These are phyloP conservation scores for Bombus picipes DNA, from an alignment of 1,140 invertebrate species.

Conservation along the genomic window DNA sequence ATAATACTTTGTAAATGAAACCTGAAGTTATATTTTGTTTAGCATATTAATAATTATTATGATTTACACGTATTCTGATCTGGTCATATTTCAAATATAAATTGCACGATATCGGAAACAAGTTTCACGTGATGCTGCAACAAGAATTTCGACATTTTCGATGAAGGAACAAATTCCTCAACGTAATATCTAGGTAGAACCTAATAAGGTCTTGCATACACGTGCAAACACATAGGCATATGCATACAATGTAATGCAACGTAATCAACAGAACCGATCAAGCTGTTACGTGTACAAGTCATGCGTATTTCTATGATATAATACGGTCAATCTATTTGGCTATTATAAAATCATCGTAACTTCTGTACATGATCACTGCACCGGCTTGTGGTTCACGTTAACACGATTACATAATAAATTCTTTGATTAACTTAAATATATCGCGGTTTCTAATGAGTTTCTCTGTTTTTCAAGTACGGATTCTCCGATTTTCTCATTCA, in stretches of 20 bases:
- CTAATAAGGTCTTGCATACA: background rate
- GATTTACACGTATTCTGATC: background rate
- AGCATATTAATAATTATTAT: too few species aligned
- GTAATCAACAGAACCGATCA: conserved; percentile 31
- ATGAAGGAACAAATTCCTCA: conserved; percentile 27
- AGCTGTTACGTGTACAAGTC: conserved; percentile 21
- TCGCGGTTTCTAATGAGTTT: background rate
- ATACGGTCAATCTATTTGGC: conserved; percentile 40
- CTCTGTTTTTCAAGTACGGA: background rate
- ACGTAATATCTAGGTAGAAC: conserved; percentile 7
- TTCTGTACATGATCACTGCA: conserved; percentile 2
- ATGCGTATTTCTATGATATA: conserved; percentile 43
- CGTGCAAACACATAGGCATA: background rate
- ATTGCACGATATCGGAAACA: background rate
- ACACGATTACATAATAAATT: conserved; percentile 16
- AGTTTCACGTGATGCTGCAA: background rate
- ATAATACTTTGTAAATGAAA: too few species aligned
- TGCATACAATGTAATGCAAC: conserved; percentile 16
- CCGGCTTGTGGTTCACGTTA: conserved; percentile 5
- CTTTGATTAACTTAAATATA: background rate
- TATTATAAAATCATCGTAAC: conserved; percentile 48
- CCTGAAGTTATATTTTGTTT: too few species aligned
- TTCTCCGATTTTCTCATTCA: background rate
- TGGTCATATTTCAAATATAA: background rate
- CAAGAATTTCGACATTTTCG: background rate